phyloP scores from a whole-genome alignment of 2,888 invertebrate genomes.

The Protophormia terraenovae region DNA sequence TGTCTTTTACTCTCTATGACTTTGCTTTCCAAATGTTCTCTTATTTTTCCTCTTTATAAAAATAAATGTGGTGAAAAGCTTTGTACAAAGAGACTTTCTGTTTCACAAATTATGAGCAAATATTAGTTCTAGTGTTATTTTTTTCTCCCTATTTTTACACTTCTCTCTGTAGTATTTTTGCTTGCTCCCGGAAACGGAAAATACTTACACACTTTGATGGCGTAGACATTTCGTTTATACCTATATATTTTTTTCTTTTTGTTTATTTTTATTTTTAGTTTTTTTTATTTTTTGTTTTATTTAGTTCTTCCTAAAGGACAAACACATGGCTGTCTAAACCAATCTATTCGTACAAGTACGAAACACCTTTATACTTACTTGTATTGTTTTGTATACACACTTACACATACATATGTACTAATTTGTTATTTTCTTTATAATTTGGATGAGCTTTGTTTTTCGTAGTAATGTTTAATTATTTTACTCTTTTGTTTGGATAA shows the following conservation, averaged over 20 bases:
- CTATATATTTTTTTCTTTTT: not conserved
- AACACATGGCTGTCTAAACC: conserved; percentile 24
- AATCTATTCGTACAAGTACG: not conserved
- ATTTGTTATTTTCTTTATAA: not conserved
- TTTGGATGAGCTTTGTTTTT: not conserved
- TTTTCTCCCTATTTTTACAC: not conserved
- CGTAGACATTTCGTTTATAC: not conserved
- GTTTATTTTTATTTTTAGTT: conserved; percentile 36
- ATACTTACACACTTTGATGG: conserved; percentile 4
- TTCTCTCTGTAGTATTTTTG: not conserved
- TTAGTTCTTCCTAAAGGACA: conserved; percentile 21
- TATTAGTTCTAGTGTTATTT: not conserved
- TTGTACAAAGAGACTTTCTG: not conserved
- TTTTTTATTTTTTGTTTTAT: not conserved
- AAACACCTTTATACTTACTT: conserved; percentile 14
- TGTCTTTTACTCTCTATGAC: not conserved
- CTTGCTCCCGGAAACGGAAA: conserved; percentile 36
- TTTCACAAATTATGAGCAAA: not conserved
- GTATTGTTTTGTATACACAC: not conserved
- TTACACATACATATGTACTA: not conserved
- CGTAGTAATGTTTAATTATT: conserved; percentile 3
- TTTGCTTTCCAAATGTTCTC: not conserved
- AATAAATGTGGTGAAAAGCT: conserved; percentile 61
- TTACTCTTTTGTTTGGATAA: not conserved
- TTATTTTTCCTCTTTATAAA: not conserved